Evolutionary conservation across 2,888 invertebrate genomes (phyloP), one percentile per base, ranked within the genome.

Genomic region (Dinocampus coccinellae): DNA sequence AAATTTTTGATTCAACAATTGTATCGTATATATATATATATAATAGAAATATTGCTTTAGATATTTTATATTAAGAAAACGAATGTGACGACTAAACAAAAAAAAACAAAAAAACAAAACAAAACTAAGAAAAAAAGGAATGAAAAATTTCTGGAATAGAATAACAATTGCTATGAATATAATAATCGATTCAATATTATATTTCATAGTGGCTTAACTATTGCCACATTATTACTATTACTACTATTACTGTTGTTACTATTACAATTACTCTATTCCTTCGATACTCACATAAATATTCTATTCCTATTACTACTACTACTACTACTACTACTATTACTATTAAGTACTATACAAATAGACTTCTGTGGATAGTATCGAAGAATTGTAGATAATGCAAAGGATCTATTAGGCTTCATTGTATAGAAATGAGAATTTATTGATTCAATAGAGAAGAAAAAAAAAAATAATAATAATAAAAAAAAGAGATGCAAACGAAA

Each of bases 111-210:
- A n/a, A n/a, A n/a, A n/a, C n/a, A n/a, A n/a, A n/a, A n/a, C n/a
- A n/a, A n/a, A n/a, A n/a, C n/a, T n/a, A n/a, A n/a, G n/a, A n/a
- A n/a, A n/a, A n/a, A n/a, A n/a, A n/a, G n/a, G n/a, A n/a, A 36
- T 24, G 1, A 10, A 61, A 53, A 16, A 22, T 26, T 24, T 10
- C n/a, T 20, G 13, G 16, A 29, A 42, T 16, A 34, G 61, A 60
- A 58, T 24, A 11, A 58, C 20, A n/a, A 20, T 60, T 10, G 36
- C 13, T 64, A 57, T 57, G 29, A 53, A 34, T 53, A 60, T 58
- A 60, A 47, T 26, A 33, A 42, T 71, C 55, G 55, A 67, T 62
- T 47, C 55, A 42, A 16, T 47, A 47, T 47, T 16, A 9, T 13
- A 39, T 11, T 7, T n/a, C 6, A 47, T 39, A n/a, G 39, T 47